Evolutionary conservation across 2,888 invertebrate species (phyloP), one percentile per base, ranked within the genome.

Genomic region (Muscina levida): DNA sequence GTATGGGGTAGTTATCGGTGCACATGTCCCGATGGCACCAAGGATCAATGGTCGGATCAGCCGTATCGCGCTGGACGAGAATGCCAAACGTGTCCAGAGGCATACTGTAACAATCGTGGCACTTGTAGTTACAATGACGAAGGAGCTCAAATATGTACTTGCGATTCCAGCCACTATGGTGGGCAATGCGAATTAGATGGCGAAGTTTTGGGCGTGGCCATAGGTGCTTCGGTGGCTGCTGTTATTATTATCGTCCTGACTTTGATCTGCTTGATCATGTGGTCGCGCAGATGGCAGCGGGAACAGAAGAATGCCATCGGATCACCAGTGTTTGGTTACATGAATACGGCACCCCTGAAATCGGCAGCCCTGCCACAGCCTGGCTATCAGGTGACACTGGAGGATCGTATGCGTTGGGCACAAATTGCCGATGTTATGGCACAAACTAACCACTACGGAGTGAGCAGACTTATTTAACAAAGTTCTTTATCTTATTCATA

Each of bases 251-350:
- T 97, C 82, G 95, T 96, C 0, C 91, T 97, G 70, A 97, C 97
- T 0, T 91, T 97, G 10, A 94, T 96, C 0, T 97, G 96, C 82
- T 92, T 97, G 13, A 94, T 97, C 84, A 96, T 96, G 92, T 97
- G 97, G 97, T 97, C 97, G 84, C 96, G 97, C 59, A 93, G 95
- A 84, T 97, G 97, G 97, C 96, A 95, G 65, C 93, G 95, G 1
- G 97, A 97, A 85, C 96, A 97, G 88, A 97, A 97, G 88, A 93
- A 94, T 74, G 93, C 92, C 0, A 93, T 93, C 42, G 95, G 95
- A 0, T 96, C 96, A 0, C 97, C 97, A 0, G 95, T 97, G 3
- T 97, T 97, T 90, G 96, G 95, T 83, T 97, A 96, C 87, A 95
- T 96, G 94, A 95, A 95, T 10, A 94, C 93, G 78, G 92, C 94